phyloP scores from a whole-genome alignment of 1,140 invertebrate genomes.

The Heliconius congener region DNA sequence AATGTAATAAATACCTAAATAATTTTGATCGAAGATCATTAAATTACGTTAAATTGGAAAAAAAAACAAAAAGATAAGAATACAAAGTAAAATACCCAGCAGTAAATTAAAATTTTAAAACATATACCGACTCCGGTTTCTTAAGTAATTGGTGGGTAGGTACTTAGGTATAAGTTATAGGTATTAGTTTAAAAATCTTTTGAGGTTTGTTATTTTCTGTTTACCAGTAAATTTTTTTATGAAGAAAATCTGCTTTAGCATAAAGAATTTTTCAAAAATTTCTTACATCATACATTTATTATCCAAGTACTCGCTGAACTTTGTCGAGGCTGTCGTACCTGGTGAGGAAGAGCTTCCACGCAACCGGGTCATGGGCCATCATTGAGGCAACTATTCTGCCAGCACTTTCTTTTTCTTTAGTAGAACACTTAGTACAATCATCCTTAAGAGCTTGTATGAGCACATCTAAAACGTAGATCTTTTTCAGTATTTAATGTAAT shows the following conservation, averaged over 20 bases:
- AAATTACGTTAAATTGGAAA: no score
- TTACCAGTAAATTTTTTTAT: no score
- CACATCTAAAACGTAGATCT: conserved; percentile 47
- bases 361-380: conserved; percentile 68
- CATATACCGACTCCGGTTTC: no score
- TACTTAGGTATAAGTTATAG: no score
- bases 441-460: conserved; percentile 68
- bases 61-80: no score
- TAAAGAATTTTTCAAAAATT: neutral
- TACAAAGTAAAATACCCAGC: no score
- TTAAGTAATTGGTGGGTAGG: no score
- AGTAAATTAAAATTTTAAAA: no score
- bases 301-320: conserved; percentile 60
- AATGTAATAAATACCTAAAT: no score
- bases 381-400: conserved; percentile 62
- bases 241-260: neutral
- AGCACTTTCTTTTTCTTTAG: conserved; percentile 57
- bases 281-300: conserved; percentile 43
- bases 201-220: no score
- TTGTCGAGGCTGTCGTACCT: conserved; percentile 64
- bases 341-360: conserved; percentile 74
- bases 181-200: no score
- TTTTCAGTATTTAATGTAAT: neutral
- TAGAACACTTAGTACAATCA: conserved; percentile 61
- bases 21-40: no score